Evolutionary conservation across 1,140 invertebrate species (phyloP).

Genomic region (Homalodisca vitripennis): DNA sequence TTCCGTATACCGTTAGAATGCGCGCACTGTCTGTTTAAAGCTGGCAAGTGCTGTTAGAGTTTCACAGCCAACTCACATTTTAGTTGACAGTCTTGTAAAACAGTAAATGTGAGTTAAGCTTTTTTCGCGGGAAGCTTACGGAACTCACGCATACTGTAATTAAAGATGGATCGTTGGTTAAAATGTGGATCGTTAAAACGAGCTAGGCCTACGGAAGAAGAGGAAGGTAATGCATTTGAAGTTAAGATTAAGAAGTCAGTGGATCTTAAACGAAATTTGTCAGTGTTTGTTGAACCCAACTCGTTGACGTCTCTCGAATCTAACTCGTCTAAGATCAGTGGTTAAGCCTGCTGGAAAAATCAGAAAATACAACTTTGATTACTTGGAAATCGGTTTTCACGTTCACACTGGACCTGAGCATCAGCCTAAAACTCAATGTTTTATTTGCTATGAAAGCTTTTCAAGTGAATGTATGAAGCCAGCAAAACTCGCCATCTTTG

Average conservation of each 20-base stretch:
- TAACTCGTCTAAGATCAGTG: no score
- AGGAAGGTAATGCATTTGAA: neutral
- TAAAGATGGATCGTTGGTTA: neutral
- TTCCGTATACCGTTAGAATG: no score
- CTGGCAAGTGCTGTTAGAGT: no score
- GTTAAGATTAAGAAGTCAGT: neutral
- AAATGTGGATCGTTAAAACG: neutral
- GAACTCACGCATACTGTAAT: no score
- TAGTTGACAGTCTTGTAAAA: no score
- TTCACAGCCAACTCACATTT: no score
- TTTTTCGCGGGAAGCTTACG: no score
- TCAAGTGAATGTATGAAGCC: conserved; percentile 16
- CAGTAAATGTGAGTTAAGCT: no score
- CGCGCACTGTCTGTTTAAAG: no score
- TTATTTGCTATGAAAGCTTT: conserved; percentile 3
- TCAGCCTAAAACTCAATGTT: neutral
- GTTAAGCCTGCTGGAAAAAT: neutral
- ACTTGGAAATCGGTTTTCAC: conserved; percentile 10
- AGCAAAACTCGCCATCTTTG: conserved; percentile 24
- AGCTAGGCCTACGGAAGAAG: neutral
- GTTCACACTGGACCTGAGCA: neutral
- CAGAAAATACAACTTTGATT: conserved; percentile 10
- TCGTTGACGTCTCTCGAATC: no score
- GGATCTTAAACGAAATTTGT: no score
- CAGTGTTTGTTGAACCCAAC: no score